Conservation (phyloP, 2,113 vertebrate genomes). For the Ictalurus punctatus region DNA sequence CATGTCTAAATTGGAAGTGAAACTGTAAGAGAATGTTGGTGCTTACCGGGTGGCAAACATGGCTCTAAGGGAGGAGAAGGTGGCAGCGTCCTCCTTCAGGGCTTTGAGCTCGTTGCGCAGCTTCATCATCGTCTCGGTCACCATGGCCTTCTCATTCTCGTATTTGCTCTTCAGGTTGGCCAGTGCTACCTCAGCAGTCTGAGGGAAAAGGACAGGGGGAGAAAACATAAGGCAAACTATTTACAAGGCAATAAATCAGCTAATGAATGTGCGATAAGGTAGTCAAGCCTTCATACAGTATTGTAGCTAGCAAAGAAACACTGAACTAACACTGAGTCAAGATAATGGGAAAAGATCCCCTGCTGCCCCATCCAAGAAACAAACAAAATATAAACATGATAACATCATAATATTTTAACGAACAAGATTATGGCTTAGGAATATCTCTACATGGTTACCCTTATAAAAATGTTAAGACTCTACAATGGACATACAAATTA, state of each 20-base stretch:
- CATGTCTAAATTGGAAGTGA: background rate
- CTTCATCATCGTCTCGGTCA: conserved; percentile 97
- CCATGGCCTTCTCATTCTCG: conserved; percentile 94
- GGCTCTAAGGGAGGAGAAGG: conserved; percentile 94
- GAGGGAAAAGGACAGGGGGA: conserved; percentile 1
- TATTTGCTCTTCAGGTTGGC: conserved; percentile 99
- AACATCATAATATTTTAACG: background rate
- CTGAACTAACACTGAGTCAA: background rate
- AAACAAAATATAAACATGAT: background rate
- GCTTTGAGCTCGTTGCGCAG: conserved; percentile 96
- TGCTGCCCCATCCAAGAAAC: background rate
- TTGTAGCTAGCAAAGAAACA: background rate
- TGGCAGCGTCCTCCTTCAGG: conserved; percentile 96
- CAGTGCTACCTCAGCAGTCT: conserved; percentile 96
- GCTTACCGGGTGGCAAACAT: conserved; percentile 97
- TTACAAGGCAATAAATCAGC: background rate
- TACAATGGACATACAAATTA: background rate
- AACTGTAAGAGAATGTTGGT: background rate
- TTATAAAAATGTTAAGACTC: background rate
- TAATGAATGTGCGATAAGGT: background rate
- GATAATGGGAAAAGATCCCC: background rate
- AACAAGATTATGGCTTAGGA: background rate
- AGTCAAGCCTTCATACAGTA: background rate
- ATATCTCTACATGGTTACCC: background rate
- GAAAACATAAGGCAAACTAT: background rate